Conservation (phyloP, 2,797 vertebrate species). For the Carduelis carduelis region DNA sequence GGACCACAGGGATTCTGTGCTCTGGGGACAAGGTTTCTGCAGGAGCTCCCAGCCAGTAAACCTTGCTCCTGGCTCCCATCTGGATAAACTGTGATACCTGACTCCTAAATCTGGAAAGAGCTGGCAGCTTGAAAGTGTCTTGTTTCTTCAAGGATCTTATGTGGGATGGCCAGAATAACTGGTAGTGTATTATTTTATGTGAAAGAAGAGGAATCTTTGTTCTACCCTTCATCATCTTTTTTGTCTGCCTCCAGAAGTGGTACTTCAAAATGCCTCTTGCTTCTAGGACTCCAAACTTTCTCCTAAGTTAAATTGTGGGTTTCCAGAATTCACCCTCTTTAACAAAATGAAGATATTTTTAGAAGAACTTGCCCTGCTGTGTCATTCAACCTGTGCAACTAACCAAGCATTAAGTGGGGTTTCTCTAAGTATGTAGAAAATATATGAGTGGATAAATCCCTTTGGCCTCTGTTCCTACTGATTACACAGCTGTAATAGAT, state of each 20-base stretch:
- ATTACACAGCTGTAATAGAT: not conserved
- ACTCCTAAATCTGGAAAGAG: slow-evolving; percentile 9
- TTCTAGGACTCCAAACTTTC: not conserved
- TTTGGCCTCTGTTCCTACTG: not conserved
- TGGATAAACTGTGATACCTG: not conserved
- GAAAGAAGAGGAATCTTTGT: not conserved
- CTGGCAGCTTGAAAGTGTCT: not conserved
- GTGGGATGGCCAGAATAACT: not conserved
- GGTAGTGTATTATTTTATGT: not conserved
- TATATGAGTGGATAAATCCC: not conserved
- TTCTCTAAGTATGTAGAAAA: not conserved
- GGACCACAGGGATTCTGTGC: not conserved
- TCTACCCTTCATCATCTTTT: not conserved
- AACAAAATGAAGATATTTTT: not conserved
- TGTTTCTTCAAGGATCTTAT: not conserved
- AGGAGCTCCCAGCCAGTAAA: not conserved
- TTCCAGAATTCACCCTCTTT: not conserved
- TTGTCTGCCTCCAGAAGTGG: not conserved
- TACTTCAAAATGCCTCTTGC: not conserved
- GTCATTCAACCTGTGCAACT: not conserved
- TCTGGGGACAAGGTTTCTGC: not conserved
- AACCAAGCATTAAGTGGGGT: not conserved
- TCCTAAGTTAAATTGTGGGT: not conserved
- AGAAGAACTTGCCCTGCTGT: not conserved
- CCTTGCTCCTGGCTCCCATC: not conserved